Percentiles rank a stretch among this genome's conserved stretches.
phyloP scores from a whole-genome alignment of 2,888 invertebrate species.

The Galerucella nymphaeae region DNA sequence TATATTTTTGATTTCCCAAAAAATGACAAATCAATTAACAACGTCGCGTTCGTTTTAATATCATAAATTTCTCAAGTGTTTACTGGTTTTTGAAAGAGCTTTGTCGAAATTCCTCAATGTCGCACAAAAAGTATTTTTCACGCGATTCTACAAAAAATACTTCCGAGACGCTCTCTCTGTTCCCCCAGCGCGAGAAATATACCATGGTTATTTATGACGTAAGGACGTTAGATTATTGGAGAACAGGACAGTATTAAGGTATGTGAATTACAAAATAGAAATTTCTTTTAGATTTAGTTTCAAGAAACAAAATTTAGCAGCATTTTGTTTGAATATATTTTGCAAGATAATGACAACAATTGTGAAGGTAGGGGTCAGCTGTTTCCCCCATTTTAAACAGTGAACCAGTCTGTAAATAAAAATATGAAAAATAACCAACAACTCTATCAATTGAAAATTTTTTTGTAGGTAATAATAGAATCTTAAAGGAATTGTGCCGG shows the following conservation, averaged over 20 bases:
- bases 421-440: too few species aligned
- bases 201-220: slow-evolving; percentile 32
- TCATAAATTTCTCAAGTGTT: background rate
- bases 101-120: slow-evolving; percentile 12
- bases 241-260: slow-evolving; percentile 4
- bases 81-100: background rate
- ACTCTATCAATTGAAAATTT: too few species aligned
- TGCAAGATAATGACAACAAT: too few species aligned
- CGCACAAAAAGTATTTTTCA: slow-evolving; percentile 25
- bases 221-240: slow-evolving; percentile 23
- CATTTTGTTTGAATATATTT: too few species aligned
- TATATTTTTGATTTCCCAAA: background rate
- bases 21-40: background rate
- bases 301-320: too few species aligned
- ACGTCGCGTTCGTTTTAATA: background rate
- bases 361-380: too few species aligned
- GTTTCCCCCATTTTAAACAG: too few species aligned
- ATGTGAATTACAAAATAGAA: background rate
- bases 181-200: slow-evolving; percentile 20
- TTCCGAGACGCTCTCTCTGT: slow-evolving; percentile 5
- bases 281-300: too few species aligned
- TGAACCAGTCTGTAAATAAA: too few species aligned
- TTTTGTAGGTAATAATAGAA: background rate
- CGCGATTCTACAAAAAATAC: slow-evolving; percentile 17
- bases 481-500: background rate